Conservation (phyloP, 2,888 invertebrate genomes). For the Neuroscelio doddi region DNA sequence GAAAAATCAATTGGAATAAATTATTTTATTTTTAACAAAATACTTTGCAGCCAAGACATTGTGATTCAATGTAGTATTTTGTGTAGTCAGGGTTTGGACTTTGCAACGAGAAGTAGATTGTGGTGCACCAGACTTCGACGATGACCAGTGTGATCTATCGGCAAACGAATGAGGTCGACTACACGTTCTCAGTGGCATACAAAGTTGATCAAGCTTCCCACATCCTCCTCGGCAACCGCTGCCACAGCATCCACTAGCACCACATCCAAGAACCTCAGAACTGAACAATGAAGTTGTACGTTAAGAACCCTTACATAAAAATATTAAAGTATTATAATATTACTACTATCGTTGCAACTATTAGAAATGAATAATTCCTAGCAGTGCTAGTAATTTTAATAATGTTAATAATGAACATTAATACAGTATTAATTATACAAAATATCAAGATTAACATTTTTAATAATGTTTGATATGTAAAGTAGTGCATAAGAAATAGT, state of each 20-base stretch:
- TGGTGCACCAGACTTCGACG: conserved; percentile 47
- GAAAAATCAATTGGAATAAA: too few relatives aligned
- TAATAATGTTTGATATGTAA: too few relatives aligned
- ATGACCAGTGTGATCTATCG: conserved; percentile 53
- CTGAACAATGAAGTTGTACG: too few relatives aligned
- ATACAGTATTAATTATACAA: too few relatives aligned
- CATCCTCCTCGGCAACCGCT: conserved; percentile 61
- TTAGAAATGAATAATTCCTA: too few relatives aligned
- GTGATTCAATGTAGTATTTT: not conserved
- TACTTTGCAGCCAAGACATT: not conserved
- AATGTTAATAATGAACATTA: too few relatives aligned
- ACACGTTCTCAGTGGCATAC: conserved; percentile 54
- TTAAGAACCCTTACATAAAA: too few relatives aligned
- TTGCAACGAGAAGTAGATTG: conserved; percentile 47
- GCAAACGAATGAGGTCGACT: conserved; percentile 43
- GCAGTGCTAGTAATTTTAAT: too few relatives aligned
- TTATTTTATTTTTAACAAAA: not conserved
- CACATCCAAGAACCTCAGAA: conserved; percentile 50
- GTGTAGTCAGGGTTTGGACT: conserved; percentile 23
- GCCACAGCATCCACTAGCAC: conserved; percentile 61
- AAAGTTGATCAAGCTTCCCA: conserved; percentile 58
- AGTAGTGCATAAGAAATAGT: too few relatives aligned
- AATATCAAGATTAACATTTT: too few relatives aligned
- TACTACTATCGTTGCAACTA: too few relatives aligned
- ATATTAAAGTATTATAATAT: too few relatives aligned